A percentile compares a stretch with the other conserved stretches of the same genome.
Conservation (phyloP, 2,888 invertebrate genomes). For the Mesorhabditis spiculigera region DNA sequence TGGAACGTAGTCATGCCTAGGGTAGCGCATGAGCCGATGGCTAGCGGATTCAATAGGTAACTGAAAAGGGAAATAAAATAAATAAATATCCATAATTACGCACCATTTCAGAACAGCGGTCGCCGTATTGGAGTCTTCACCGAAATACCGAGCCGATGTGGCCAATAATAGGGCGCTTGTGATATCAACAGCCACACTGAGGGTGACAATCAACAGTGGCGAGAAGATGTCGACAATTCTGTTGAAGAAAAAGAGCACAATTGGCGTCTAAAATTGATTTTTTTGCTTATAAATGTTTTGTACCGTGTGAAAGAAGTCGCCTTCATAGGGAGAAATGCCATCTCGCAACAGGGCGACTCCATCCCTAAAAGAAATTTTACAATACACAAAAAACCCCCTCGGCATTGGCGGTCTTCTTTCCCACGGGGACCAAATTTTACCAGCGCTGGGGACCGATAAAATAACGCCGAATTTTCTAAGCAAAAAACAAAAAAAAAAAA, state of each 20-base stretch:
- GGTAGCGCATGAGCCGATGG: constrained; percentile 42
- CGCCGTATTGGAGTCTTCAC: not conserved
- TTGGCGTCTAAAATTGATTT: not conserved
- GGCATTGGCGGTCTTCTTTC: no score
- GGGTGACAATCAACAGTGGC: not conserved
- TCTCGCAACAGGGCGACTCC: not conserved
- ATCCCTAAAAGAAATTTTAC: not conserved
- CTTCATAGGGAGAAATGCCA: not conserved
- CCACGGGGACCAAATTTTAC: no score
- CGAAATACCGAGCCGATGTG: not conserved
- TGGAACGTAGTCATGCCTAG: constrained; percentile 39
- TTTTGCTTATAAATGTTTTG: not conserved
- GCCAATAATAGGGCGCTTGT: not conserved
- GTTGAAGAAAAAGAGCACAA: constrained; percentile 1
- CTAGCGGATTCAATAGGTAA: constrained; percentile 52
- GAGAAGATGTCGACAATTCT: not conserved
- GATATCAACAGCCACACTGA: not conserved
- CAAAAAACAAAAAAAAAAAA: no score
- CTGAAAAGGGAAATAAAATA: constrained; percentile 23
- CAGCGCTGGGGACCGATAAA: no score
- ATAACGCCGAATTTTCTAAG: no score
- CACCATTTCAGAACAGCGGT: not conserved
- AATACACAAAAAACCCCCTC: no score
- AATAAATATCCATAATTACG: not conserved
- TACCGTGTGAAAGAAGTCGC: not conserved